These are phyloP conservation scores for Antennarius striatus DNA, from an alignment of 2,113 vertebrate genomes.

Conservation along the genomic window DNA sequence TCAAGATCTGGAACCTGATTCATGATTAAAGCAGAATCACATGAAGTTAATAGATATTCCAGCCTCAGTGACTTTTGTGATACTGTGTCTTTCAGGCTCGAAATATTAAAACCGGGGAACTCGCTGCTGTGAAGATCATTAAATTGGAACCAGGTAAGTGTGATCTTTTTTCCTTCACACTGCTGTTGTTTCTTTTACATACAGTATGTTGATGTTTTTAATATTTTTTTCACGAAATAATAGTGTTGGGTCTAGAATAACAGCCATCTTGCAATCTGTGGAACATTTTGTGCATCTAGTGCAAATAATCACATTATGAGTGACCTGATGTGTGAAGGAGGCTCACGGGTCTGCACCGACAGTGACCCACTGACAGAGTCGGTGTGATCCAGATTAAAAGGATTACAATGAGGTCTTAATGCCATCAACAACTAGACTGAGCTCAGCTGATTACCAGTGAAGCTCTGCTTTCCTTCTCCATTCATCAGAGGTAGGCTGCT, in stretches of 20 bases:
- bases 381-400: slow-evolving; percentile 67
- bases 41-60: not conserved
- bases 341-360: not conserved
- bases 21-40: not conserved
- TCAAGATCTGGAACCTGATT: no score
- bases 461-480: slow-evolving; percentile 48
- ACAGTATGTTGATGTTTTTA: no score
- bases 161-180: not conserved
- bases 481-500: not conserved
- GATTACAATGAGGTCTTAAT: slow-evolving; percentile 58
- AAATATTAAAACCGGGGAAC: slow-evolving; percentile 92
- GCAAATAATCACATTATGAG: no score
- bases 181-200: not conserved
- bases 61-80: not conserved
- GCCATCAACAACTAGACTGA: slow-evolving; percentile 39
- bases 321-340: not conserved
- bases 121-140: slow-evolving; percentile 98
- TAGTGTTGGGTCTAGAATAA: no score
- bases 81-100: slow-evolving; percentile 86
- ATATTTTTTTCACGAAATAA: no score
- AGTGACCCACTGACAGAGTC: slow-evolving; percentile 65
- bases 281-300: no score
- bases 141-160: slow-evolving; percentile 97
- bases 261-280: no score
- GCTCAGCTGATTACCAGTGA: slow-evolving; percentile 44